Percentiles rank a stretch among this genome's conserved stretches.
Conservation (phyloP, 2,888 invertebrate species). For the Sesia bembeciformis region DNA sequence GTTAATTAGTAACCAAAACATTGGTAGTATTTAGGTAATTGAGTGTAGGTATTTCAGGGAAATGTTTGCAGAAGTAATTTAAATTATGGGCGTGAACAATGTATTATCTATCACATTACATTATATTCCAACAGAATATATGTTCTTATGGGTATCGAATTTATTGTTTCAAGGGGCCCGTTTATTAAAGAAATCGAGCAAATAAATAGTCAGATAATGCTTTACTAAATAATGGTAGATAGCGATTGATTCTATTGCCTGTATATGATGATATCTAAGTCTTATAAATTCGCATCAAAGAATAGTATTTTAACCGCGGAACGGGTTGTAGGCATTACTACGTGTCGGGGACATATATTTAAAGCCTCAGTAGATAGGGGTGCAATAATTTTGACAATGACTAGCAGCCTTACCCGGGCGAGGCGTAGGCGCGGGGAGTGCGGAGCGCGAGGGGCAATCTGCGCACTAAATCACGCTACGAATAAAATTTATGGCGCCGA, state of each 20-base stretch:
- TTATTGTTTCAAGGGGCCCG: too few species aligned
- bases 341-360: conserved; percentile 72
- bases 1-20: too few species aligned
- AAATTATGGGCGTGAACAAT: too few species aligned
- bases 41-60: too few species aligned
- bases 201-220: too few species aligned
- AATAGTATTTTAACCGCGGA: conserved; percentile 29
- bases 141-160: too few species aligned
- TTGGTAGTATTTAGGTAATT: too few species aligned
- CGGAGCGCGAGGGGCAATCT: conserved; percentile 67
- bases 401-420: conserved; percentile 72
- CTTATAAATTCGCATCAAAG: conserved; percentile 34
- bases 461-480: conserved; percentile 76
- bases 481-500: conserved; percentile 77
- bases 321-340: conserved; percentile 64
- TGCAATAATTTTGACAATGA: conserved; percentile 76
- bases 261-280: conserved; percentile 12
- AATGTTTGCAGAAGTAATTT: too few species aligned
- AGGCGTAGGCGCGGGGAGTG: conserved; percentile 63
- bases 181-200: too few species aligned
- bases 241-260: background rate
- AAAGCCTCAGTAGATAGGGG: conserved; percentile 74
- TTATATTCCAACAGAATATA: too few species aligned
- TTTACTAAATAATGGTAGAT: background rate
- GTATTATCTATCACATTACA: too few species aligned